Evolutionary conservation across 2,113 vertebrate species (phyloP).

Genomic region (Varanus salvator): DNA sequence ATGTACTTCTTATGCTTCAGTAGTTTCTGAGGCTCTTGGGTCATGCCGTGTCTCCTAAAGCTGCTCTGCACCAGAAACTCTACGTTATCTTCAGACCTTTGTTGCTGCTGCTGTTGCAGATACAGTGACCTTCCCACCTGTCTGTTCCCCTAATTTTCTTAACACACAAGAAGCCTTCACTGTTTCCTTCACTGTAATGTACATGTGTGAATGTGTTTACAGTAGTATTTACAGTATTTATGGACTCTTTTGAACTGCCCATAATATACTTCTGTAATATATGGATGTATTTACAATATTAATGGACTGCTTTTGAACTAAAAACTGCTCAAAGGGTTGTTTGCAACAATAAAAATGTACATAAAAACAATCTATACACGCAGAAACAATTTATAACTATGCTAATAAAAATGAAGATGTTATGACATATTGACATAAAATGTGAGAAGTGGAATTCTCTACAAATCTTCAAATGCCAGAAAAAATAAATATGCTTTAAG

Average conservation of each 20-base stretch:
- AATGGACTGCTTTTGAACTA: not conserved
- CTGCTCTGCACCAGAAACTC: slow-evolving; percentile 28
- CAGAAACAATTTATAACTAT: not conserved
- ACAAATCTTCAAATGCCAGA: too few species aligned
- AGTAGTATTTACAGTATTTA: not conserved
- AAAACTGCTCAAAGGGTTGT: not conserved
- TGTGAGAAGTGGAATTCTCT: not conserved
- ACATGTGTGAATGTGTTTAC: not conserved
- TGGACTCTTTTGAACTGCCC: not conserved
- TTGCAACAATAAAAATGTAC: not conserved
- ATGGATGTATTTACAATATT: not conserved
- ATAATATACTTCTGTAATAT: too few species aligned
- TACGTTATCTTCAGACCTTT: not conserved
- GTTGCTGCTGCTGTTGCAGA: not conserved
- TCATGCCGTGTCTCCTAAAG: slow-evolving; percentile 62
- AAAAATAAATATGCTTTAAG: too few species aligned
- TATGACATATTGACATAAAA: not conserved
- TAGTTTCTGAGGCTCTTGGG: slow-evolving; percentile 52
- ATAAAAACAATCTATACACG: not conserved
- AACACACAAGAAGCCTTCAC: not conserved
- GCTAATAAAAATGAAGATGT: not conserved
- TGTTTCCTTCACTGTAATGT: not conserved
- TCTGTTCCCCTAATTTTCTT: not conserved
- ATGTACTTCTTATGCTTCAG: slow-evolving; percentile 45
- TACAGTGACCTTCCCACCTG: not conserved